Evolutionary conservation across 2,888 invertebrate genomes (phyloP), one percentile per base, ranked within the genome.

Genomic region (Microchrysa polita): DNA sequence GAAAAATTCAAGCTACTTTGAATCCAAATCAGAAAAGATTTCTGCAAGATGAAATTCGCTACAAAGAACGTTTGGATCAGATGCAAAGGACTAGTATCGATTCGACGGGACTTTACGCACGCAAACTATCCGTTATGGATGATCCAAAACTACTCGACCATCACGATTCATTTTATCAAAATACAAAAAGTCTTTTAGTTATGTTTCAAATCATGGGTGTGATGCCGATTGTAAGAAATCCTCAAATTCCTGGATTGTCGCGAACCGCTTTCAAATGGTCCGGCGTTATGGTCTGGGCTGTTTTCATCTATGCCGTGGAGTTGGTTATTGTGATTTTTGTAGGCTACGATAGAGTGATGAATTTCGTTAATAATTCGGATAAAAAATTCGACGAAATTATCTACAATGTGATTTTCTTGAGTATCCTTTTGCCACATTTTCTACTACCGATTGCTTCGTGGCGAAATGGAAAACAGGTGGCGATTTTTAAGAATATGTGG

Each of bases 401-500:
- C 79, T 92, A 92, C 81, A 91, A 91, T 79, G 88, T 92, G 16
- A 92, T 92, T 78, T 92, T 92, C 79, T 84, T 92, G 74, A 91
- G 91, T 78, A 88, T 92, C 77, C 85, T 92, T 48, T 88, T 91
- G 7, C 91, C 92, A 0, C 91, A 92, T 81, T 92, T 91, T 78
- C 81, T 92, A 7, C 80, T 92, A 71, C 92, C 92, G 0, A 81
- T 88, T 14, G 90, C 90, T 0, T 90, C 91, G 0, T 92, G 92
- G 92, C 86, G 91, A 0, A 91, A 91, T 79, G 92, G 91, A 0
- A 82, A 83, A 0, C 89, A 92, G 82, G 92, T 92, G 34, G 92
- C 92, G 0, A 90, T 90, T 78, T 92, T 91, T 78, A 92, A 92
- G 82, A 91, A 92, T 79, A 92, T 92, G 92, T 92, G 92, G 92